phyloP scores from a whole-genome alignment of 2,797 vertebrate genomes.

The Dicrostonyx torquatus region DNA sequence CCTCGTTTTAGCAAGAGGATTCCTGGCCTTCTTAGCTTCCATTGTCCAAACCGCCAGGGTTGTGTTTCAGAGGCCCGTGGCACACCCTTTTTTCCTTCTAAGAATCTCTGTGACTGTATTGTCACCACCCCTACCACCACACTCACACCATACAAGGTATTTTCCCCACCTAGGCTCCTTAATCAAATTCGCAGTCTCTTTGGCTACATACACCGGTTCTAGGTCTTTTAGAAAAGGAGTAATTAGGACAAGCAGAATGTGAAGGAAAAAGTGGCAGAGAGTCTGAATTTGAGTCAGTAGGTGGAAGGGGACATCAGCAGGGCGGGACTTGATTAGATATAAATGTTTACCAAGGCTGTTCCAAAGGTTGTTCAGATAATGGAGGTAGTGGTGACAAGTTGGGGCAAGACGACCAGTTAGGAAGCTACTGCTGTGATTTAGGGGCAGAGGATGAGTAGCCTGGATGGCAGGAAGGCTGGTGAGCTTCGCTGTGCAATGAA shows the following conservation, averaged over 20 bases:
- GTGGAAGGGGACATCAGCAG: background rate
- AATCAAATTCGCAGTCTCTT: background rate
- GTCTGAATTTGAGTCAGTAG: background rate
- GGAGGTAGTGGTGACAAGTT: background rate
- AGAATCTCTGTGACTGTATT: background rate
- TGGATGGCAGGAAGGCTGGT: background rate
- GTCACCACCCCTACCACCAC: too few species aligned
- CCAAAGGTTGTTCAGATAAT: background rate
- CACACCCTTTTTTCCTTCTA: background rate
- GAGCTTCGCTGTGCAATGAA: background rate
- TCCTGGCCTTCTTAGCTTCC: background rate
- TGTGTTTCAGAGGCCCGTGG: background rate
- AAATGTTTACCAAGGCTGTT: background rate
- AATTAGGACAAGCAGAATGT: background rate
- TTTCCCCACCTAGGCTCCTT: background rate
- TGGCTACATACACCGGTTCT: background rate
- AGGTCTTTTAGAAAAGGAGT: background rate
- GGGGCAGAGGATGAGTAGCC: background rate
- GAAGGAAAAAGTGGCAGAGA: background rate
- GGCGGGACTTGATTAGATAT: background rate
- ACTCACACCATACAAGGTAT: background rate
- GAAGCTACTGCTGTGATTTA: background rate
- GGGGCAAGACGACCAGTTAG: background rate
- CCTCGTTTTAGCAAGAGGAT: background rate
- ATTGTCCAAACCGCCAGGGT: background rate